Percentiles rank a stretch among this genome's conserved stretches.
These are phyloP conservation scores for Paragorgia papillata DNA, from an alignment of 92 coral and sea anemone genomes.

Conservation along the genomic window DNA sequence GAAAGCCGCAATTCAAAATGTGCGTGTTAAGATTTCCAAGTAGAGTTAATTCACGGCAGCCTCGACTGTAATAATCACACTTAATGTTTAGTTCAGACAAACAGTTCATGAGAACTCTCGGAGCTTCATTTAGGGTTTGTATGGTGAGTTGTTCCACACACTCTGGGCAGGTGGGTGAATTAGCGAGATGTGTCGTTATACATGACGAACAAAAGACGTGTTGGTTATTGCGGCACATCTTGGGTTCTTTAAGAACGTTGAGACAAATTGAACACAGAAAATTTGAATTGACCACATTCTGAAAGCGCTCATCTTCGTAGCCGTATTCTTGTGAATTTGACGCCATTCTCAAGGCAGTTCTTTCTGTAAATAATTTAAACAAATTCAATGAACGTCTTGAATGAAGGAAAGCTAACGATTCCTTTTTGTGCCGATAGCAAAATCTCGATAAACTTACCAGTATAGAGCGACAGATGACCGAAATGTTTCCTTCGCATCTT, in stretches of 20 bases:
- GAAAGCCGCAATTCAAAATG: constrained; percentile 37
- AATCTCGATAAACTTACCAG: too few species aligned
- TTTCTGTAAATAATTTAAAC: too few species aligned
- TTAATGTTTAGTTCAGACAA: constrained; percentile 49
- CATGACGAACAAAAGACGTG: constrained; percentile 70
- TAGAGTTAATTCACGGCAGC: constrained; percentile 44
- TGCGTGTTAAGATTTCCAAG: constrained; percentile 46
- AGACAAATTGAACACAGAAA: constrained; percentile 65
- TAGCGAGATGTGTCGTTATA: constrained; percentile 50
- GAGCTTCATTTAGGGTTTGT: constrained; percentile 37
- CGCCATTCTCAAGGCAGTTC: background rate
- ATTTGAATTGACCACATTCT: constrained; percentile 44
- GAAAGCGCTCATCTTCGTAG: constrained; percentile 2
- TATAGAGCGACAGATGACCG: too few species aligned
- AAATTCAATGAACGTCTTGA: too few species aligned
- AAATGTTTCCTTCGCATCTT: too few species aligned
- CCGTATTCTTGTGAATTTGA: background rate
- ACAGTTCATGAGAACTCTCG: constrained; percentile 53
- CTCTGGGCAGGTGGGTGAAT: constrained; percentile 54
- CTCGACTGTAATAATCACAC: constrained; percentile 50
- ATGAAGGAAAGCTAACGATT: too few species aligned
- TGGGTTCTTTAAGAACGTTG: constrained; percentile 67
- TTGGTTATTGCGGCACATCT: constrained; percentile 52
- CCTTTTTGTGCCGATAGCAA: too few species aligned
- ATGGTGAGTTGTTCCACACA: constrained; percentile 47